These are phyloP conservation scores for Griposia aprilina DNA, from an alignment of 2,888 invertebrate species.

Conservation along the genomic window DNA sequence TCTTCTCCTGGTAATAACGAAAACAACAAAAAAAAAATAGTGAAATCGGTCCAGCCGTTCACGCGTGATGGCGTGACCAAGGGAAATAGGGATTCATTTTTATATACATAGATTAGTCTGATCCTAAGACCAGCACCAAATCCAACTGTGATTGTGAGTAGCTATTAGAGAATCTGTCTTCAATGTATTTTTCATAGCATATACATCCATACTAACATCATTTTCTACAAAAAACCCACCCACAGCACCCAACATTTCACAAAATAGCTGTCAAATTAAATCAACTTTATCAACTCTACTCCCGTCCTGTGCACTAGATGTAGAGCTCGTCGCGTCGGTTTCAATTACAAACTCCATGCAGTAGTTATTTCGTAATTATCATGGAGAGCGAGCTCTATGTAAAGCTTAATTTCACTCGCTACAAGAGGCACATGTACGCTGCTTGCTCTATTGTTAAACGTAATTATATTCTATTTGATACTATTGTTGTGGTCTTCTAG, in stretches of 20 bases:
- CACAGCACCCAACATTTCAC: background rate
- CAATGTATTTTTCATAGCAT: too few species aligned
- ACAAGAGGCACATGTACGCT: conserved; percentile 42
- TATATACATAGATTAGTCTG: too few species aligned
- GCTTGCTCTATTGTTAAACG: conserved; percentile 58
- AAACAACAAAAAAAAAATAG: too few species aligned
- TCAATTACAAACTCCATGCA: conserved; percentile 73
- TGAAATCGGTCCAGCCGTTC: too few species aligned
- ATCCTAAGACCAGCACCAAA: background rate
- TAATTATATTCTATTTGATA: conserved; percentile 56
- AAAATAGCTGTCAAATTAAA: conserved; percentile 38
- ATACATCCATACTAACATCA: background rate
- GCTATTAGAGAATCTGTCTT: background rate
- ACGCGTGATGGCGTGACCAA: too few species aligned
- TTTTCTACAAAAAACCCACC: background rate
- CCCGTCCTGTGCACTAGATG: conserved; percentile 46
- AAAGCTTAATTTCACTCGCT: conserved; percentile 64
- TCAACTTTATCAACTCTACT: conserved; percentile 35
- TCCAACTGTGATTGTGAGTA: background rate
- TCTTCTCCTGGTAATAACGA: too few species aligned
- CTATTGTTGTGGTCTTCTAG: conserved; percentile 6
- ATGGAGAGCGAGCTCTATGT: conserved; percentile 65
- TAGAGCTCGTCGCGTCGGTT: conserved; percentile 61
- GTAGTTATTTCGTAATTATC: conserved; percentile 74
- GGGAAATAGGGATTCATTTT: too few species aligned